Base-by-base conservation (phyloP, 2,888 invertebrate species). In the Luperina nickerlii region DNA sequence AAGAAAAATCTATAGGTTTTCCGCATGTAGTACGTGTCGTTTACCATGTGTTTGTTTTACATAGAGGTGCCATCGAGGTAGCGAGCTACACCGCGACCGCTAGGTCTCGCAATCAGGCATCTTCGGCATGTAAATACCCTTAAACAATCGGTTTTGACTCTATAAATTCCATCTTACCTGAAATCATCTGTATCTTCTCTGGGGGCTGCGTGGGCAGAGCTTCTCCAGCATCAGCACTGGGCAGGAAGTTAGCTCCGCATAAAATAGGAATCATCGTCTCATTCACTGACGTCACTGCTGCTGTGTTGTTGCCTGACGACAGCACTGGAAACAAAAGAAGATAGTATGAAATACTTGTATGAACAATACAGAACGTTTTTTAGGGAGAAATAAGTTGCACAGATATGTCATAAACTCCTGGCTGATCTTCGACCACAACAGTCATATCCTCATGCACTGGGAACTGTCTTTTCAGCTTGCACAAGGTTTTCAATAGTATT, bases 171-270 rank as follows among this genome's bases (percentile, higher is more conserved):
- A 13, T n/a, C 57, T n/a, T 60, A 96, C 96, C 97, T 74, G 97
- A 96, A 20, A 98, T 95, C 90, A 96, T 97, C 90, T 97, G 97
- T 73, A 97, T 97, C 94, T 97, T 97, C 80, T 95, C 96, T 0
- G 94, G 94, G 0, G 97, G 96, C 70, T 97, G 98, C 13, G 95
- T 90, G 18, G 93, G 94, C 74, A 97, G 90, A 8, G 96, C 97
- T 74, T 94, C 94, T 0, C 93, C 95, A 0, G 96, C 95, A 66
- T 96, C 96, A 1, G 93, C 94, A 27, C 92, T 94, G 3, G 97
- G 96, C 75, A 97, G 91, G 92, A 97, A 97, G 90, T 97, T 96
- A 32, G 95, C 95, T 0, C 97, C 97, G 82, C 97, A 97, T 24
- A 96, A 79, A 51, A 94, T 92, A 0, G 95, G 95, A 65, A 96